These are phyloP conservation scores for Ardeotis arabs DNA, from an alignment of 2,113 vertebrate genomes.

Conservation along the genomic window DNA sequence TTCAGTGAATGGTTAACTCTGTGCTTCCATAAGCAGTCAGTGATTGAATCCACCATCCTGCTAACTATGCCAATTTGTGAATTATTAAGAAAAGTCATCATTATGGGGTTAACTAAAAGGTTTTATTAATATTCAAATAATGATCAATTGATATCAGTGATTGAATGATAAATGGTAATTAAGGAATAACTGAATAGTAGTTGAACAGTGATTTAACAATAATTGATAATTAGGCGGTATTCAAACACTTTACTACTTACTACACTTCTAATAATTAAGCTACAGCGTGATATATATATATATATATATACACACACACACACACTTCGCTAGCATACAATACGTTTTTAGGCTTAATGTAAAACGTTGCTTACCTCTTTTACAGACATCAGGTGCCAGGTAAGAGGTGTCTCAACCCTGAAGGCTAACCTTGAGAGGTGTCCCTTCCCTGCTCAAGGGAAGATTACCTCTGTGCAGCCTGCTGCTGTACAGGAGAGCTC, in stretches of 20 bases:
- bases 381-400: not conserved
- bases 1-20: not conserved
- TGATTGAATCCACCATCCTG: not conserved
- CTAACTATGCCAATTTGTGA: not conserved
- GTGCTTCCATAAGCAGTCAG: not conserved
- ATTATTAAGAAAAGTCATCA: not conserved
- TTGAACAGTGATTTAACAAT: not conserved
- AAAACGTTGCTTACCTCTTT: not conserved
- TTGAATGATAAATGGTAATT: not conserved
- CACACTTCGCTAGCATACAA: accelerated
- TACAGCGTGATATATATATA: not conserved
- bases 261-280: not conserved
- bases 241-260: not conserved
- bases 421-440: not conserved
- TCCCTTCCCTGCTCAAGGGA: not conserved
- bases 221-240: accelerated
- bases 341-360: not conserved
- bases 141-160: not conserved
- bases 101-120: not conserved
- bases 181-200: not conserved
- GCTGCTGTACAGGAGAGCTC: not conserved
- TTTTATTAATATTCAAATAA: not conserved
- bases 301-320: too few relatives aligned
- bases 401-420: not conserved
- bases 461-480: too few relatives aligned